Base-by-base conservation (phyloP, 2,113 vertebrate species). In the Cygnus buccinator region DNA sequence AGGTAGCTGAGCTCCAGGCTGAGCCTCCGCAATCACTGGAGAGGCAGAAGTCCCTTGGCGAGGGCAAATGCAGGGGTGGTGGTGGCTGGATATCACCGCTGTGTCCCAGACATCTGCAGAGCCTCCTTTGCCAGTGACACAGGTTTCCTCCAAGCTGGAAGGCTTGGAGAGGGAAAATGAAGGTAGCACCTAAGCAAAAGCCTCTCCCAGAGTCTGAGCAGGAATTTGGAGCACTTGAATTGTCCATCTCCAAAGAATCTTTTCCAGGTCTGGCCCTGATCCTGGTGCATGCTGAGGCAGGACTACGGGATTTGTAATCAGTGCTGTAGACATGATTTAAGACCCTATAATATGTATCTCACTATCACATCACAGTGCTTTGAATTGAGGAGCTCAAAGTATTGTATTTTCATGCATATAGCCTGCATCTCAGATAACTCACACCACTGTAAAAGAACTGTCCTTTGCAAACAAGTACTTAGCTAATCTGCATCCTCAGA, bases 271-370 rank as follows among this genome's bases (percentile, higher is more conserved):
- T 96, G 74, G 68, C 73, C 65, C 74, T 63, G 50, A 37, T 91
- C 41, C 44, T 61, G 12, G 54, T 73, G 43, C 96, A 91, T 91
- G 96, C 93, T 94, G 87, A 85, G 87, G 65, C 96, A 94, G 43
- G 95, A 85, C 81, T 74, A 19, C 19, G 75, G 2, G 26, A 76
- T 85, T 72, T 0, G 17, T 77, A 94, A 91, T 91, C 96, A 85
- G 71, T 68, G 41, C 70, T 91, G 89, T 39, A 91, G 89, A 94
- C 62, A 87, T 95, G 91, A 94, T 96, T 94, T 92, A 96, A 74
- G 87, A 91, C 74, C 81, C 87, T 70, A 63, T 91, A 89, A 91
- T 87, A 96, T 77, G 91, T 96, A 96, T 97, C 96, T 96, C 67
- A n/a, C 71, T 80, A 79, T 89, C 87, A 89, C 71, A 96, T 94